Evolutionary conservation across 1,140 invertebrate genomes (phyloP).

Genomic region (Halesus radiatus): DNA sequence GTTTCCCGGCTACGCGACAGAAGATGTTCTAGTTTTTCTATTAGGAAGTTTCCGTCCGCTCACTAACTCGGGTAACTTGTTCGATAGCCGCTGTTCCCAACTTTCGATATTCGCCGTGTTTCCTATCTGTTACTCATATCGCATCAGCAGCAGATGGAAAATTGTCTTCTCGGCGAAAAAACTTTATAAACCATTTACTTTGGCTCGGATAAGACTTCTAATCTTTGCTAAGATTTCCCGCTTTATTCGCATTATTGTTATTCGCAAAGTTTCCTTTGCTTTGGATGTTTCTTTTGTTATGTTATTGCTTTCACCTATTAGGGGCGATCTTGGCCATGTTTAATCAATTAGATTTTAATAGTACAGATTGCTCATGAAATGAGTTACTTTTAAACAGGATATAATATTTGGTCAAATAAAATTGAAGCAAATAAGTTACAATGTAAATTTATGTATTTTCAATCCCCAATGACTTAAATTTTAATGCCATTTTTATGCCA

Average conservation of each 20-base stretch:
- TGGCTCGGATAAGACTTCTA: slow-evolving; percentile 5
- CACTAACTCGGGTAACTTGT: slow-evolving; percentile 19
- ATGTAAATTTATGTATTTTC: too few relatives aligned
- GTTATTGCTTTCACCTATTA: too few relatives aligned
- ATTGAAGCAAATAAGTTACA: too few relatives aligned
- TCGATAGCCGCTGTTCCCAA: slow-evolving; percentile 16
- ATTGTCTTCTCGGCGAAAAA: slow-evolving; percentile 21
- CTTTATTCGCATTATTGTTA: slow-evolving; percentile 23
- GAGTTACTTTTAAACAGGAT: too few relatives aligned
- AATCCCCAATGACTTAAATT: too few relatives aligned
- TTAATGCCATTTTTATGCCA: too few relatives aligned
- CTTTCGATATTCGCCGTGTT: slow-evolving; percentile 21
- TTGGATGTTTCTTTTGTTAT: neutral
- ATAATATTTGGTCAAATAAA: too few relatives aligned
- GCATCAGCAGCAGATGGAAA: slow-evolving; percentile 16
- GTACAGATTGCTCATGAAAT: too few relatives aligned
- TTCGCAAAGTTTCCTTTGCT: neutral
- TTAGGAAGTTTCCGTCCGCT: slow-evolving; percentile 16
- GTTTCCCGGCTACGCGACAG: neutral
- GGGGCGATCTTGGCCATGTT: too few relatives aligned
- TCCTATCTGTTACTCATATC: slow-evolving; percentile 9
- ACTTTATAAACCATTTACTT: neutral
- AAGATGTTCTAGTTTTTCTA: slow-evolving; percentile 24
- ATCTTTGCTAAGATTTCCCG: neutral
- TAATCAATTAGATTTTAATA: too few relatives aligned